A percentile compares a stretch with the other conserved stretches of the same genome.
Conservation (phyloP, 1,140 invertebrate genomes). For the Araneus ventricosus region DNA sequence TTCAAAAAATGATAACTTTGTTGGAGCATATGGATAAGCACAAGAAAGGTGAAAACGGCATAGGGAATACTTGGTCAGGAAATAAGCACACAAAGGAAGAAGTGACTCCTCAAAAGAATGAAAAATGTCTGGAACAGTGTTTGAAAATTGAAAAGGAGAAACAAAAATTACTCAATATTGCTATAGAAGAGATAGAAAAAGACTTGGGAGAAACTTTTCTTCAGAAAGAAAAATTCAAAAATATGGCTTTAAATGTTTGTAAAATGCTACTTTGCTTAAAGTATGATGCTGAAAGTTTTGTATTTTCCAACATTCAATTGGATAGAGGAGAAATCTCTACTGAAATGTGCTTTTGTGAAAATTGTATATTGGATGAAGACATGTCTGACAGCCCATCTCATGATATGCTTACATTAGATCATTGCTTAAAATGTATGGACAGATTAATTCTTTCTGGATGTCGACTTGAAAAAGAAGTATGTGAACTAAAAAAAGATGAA, state of each 20-base stretch:
- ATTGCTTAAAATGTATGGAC: not conserved
- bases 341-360: slow-evolving; percentile 41
- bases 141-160: slow-evolving; percentile 38
- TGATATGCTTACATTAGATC: not conserved
- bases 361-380: not conserved
- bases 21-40: not conserved
- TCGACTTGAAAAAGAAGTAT: not conserved
- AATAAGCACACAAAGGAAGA: not conserved
- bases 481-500: not conserved
- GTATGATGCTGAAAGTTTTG: not conserved
- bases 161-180: slow-evolving; percentile 2
- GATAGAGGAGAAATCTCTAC: not conserved
- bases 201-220: slow-evolving; percentile 36
- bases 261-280: not conserved
- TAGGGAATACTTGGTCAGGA: not conserved
- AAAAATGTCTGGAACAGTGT: not conserved
- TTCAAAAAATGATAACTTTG: not conserved
- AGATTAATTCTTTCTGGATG: not conserved
- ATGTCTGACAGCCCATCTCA: not conserved
- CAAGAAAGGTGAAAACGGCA: not conserved
- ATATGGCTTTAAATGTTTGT: not conserved
- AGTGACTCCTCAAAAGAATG: not conserved
- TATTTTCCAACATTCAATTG: not conserved
- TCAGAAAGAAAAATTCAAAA: slow-evolving; percentile 24
- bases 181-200: slow-evolving; percentile 39